These are phyloP conservation scores for Atta cephalotes DNA, from an alignment of 1,140 invertebrate species.

Conservation along the genomic window DNA sequence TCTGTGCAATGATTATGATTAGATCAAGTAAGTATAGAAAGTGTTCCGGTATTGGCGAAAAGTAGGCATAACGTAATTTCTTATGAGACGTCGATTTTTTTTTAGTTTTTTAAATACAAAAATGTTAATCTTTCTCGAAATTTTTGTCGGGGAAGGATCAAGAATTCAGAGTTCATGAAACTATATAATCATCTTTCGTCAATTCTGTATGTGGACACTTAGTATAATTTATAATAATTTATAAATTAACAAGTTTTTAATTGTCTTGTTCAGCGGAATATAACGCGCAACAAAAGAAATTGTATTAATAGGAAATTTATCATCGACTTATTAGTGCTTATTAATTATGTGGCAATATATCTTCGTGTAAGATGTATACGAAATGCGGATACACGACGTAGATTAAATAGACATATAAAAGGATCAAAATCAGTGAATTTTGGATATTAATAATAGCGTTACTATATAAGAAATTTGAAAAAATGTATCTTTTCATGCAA, in stretches of 20 bases:
- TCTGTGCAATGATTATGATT: constrained; percentile 72
- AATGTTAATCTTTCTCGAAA: constrained; percentile 14
- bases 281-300: constrained; percentile 52
- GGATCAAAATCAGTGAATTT: constrained; percentile 51
- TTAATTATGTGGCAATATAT: constrained; percentile 50
- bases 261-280: constrained; percentile 36
- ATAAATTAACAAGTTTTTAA: constrained; percentile 39
- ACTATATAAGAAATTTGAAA: constrained; percentile 6
- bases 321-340: constrained; percentile 53
- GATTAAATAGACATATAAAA: constrained; percentile 44
- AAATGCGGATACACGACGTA: constrained; percentile 58
- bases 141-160: constrained; percentile 39
- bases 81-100: constrained; percentile 31
- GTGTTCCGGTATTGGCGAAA: constrained; percentile 16
- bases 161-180: constrained; percentile 8
- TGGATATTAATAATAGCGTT: constrained; percentile 50
- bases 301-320: constrained; percentile 50
- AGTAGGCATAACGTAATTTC: constrained; percentile 30
- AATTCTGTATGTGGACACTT: constrained; percentile 11
- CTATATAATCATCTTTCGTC: constrained; percentile 24
- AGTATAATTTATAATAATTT: constrained; percentile 45
- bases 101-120: constrained; percentile 44
- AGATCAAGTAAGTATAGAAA: constrained; percentile 61
- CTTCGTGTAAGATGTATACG: constrained; percentile 61
- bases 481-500: constrained; percentile 49